Evolutionary conservation across 2,797 vertebrate species (phyloP), one percentile per base, ranked within the genome.

Genomic region (Dermochelys coriacea): DNA sequence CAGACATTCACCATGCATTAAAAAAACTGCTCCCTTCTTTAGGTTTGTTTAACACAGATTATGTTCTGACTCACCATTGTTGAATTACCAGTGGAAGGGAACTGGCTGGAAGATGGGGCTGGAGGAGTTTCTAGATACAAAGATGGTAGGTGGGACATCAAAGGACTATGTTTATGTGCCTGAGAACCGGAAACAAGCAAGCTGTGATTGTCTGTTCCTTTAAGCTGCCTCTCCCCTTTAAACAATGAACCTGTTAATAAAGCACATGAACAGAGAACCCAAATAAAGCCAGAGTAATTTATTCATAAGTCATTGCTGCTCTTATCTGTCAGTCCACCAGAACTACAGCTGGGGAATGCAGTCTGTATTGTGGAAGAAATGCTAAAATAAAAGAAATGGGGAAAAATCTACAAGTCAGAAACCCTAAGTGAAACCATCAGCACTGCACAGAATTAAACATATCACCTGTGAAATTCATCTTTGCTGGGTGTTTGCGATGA

Each of bases 211-310:
- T 54, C 25, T 7, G 45, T 12, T 59, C 91, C 91, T 94, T 86
- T 86, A 25, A 57, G 86, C 41, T 80, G 93, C 51, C 79, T 78
- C 51, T 82, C 79, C 27, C 84, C 78, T 77, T 82, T 80, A 19
- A 91, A 88, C 59, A 94, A 41, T n/a, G 82, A 90, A 50, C 86
- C 94, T 95, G 87, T 37, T n/a, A 49, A 41, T 2, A 79, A 82
- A 84, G 54, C 23, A 82, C 4, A 41, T 29, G 3, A 59, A 59
- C 50, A 41, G 47, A 91, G 18, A 49, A 57, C 37, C 34, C 25
- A 51, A 6, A 10, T n/a, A 34, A 89, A 51, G 29, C 31, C 31
- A 79, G 77, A 27, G 16, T n/a, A 27, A 15, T 52, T 49, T 7
- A 2, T 21, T 80, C 52, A 80, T 10, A 0, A 0, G 8, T 34